These are phyloP conservation scores for Schrankia costaestrigalis DNA, from an alignment of 2,888 invertebrate genomes.

Conservation along the genomic window DNA sequence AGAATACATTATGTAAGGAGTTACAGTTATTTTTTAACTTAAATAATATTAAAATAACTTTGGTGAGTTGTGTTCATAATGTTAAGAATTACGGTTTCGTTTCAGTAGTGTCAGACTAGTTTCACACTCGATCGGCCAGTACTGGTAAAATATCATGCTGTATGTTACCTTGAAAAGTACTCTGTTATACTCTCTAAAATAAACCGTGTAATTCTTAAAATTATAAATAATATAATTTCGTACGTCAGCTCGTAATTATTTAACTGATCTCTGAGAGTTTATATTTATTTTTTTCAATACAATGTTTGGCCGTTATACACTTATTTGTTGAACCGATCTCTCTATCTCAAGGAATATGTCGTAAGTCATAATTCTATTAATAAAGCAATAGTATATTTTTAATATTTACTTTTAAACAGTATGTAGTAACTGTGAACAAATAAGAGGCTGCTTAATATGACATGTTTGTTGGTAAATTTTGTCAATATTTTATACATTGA, in stretches of 20 bases:
- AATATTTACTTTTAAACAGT: slow-evolving; percentile 20
- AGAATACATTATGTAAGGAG: slow-evolving; percentile 17
- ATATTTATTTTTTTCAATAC: slow-evolving; percentile 29
- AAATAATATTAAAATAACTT: too few species aligned
- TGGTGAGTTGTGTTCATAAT: too few species aligned
- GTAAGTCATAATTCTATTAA: slow-evolving; percentile 16
- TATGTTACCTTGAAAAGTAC: too few species aligned
- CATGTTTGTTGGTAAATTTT: slow-evolving; percentile 16
- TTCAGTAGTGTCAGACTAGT: too few species aligned
- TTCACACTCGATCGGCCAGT: too few species aligned
- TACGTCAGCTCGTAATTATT: slow-evolving; percentile 15
- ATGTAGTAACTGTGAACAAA: slow-evolving; percentile 18
- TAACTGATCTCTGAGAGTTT: slow-evolving; percentile 28
- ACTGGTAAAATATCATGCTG: too few species aligned
- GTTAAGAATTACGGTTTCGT: too few species aligned
- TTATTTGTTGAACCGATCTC: slow-evolving; percentile 19
- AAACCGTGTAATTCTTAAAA: too few species aligned
- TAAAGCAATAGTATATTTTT: slow-evolving; percentile 20
- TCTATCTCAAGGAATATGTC: slow-evolving; percentile 17
- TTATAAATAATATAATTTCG: slow-evolving; percentile 13
- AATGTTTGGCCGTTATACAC: slow-evolving; percentile 4
- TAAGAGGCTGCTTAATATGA: slow-evolving; percentile 27
- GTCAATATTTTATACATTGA: slow-evolving; percentile 17
- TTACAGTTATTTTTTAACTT: slow-evolving; percentile 27
- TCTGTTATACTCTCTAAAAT: too few species aligned